These are phyloP conservation scores for Lophotis ruficrista DNA, from an alignment of 2,113 vertebrate species.

Conservation along the genomic window DNA sequence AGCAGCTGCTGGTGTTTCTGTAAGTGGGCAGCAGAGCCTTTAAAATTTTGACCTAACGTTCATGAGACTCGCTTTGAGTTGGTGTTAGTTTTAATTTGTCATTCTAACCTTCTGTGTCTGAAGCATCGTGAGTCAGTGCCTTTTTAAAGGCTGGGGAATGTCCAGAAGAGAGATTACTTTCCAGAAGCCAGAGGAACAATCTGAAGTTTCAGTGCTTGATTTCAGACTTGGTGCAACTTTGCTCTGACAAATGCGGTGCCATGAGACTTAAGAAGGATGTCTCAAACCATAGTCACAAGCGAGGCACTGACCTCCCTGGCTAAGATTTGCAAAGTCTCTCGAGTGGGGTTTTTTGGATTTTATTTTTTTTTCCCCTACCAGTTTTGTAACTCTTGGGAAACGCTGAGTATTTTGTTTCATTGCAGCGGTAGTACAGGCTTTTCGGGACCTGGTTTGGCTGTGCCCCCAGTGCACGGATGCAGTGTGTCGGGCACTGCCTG, in stretches of 20 bases:
- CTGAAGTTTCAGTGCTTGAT: neutral
- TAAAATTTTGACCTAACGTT: neutral
- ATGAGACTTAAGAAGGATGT: neutral
- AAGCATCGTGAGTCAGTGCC: slow-evolving; percentile 27
- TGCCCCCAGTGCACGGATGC: slow-evolving; percentile 87
- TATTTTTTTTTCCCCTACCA: neutral
- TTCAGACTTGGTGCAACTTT: neutral
- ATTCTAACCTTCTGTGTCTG: neutral
- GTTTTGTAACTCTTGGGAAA: neutral
- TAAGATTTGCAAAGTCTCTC: neutral
- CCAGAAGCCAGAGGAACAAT: neutral
- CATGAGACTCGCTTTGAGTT: neutral
- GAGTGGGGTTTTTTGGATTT: rapidly evolving
- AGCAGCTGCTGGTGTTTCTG: neutral
- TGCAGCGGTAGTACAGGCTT: slow-evolving; percentile 89
- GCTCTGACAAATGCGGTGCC: neutral
- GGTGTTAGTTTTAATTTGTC: neutral
- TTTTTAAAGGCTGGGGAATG: neutral
- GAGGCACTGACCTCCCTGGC: neutral
- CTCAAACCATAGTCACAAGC: neutral
- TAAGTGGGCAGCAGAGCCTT: neutral
- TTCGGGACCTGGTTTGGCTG: slow-evolving; percentile 93
- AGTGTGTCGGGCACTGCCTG: slow-evolving; percentile 85
- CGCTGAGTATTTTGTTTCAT: neutral
- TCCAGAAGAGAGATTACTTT: neutral